Evolutionary conservation across 1,140 invertebrate species (phyloP).

Genomic region (Chironomus striatipennis): DNA sequence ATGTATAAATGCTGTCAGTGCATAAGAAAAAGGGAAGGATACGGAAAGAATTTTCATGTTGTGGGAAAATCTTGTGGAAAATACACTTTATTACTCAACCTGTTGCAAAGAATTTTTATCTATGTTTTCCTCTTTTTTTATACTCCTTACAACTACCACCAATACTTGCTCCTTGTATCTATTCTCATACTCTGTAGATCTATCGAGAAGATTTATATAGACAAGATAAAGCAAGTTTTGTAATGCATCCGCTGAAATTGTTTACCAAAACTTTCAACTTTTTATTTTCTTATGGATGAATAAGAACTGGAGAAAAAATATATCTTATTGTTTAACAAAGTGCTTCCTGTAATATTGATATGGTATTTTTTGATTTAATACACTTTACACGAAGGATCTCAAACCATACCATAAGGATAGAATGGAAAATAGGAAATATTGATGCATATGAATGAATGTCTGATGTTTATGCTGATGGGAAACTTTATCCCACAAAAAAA

Average conservation of each 20-base stretch:
- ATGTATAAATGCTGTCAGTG: not conserved
- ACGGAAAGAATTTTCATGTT: not conserved
- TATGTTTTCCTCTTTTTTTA: not conserved
- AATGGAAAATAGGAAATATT: too few species aligned
- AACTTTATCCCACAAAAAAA: too few species aligned
- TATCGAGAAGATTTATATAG: not conserved
- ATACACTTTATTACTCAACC: slow-evolving; percentile 13
- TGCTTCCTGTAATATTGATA: too few species aligned
- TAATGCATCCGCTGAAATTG: slow-evolving; percentile 1
- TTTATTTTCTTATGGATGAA: too few species aligned
- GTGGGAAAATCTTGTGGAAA: not conserved
- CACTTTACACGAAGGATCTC: too few species aligned
- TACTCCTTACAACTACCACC: not conserved
- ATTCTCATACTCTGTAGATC: not conserved
- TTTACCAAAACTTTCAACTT: not conserved
- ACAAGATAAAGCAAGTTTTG: not conserved
- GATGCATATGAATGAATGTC: too few species aligned
- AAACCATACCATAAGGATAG: too few species aligned
- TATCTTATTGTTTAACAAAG: too few species aligned
- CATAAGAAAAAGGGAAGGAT: not conserved
- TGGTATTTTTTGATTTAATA: too few species aligned
- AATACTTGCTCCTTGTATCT: not conserved
- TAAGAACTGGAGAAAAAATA: too few species aligned
- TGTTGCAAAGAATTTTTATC: not conserved
- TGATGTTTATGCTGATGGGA: too few species aligned